A percentile compares a stretch with the other conserved stretches of the same genome.
These are phyloP conservation scores for Lonchura striata DNA, from an alignment of 2,113 vertebrate species.

Conservation along the genomic window DNA sequence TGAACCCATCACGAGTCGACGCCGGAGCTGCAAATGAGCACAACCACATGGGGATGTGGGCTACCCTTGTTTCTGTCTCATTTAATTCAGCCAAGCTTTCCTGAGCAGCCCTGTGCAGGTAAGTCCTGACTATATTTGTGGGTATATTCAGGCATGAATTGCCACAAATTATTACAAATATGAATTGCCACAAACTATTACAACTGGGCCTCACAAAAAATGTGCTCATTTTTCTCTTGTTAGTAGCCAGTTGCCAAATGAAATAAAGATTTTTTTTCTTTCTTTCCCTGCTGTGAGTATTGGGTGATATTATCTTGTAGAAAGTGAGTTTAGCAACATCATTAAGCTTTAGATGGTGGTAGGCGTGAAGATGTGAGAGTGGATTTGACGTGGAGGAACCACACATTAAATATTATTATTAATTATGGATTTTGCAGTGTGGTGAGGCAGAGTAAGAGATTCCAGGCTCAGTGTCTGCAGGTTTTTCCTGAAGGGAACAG, in stretches of 20 bases:
- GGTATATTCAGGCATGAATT: neutral
- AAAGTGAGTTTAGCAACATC: neutral
- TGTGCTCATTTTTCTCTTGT: neutral
- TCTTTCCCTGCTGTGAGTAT: too few relatives aligned
- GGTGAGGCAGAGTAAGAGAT: neutral
- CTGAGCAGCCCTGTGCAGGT: neutral
- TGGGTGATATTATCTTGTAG: neutral
- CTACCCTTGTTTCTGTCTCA: neutral
- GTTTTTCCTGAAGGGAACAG: neutral
- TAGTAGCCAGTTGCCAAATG: neutral
- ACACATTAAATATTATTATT: neutral
- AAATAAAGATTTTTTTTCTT: neutral
- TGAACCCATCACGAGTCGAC: neutral
- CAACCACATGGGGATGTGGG: neutral
- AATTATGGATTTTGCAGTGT: neutral
- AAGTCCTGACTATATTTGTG: neutral
- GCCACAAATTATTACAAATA: neutral
- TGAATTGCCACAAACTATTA: neutral
- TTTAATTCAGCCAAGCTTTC: neutral
- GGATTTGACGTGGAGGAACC: neutral
- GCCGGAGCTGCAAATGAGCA: neutral
- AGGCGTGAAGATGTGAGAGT: neutral
- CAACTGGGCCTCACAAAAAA: neutral
- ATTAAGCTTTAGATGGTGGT: neutral
- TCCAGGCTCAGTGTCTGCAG: neutral